phyloP scores from a whole-genome alignment of 2,888 invertebrate genomes.

The Himalopsyche japonica region DNA sequence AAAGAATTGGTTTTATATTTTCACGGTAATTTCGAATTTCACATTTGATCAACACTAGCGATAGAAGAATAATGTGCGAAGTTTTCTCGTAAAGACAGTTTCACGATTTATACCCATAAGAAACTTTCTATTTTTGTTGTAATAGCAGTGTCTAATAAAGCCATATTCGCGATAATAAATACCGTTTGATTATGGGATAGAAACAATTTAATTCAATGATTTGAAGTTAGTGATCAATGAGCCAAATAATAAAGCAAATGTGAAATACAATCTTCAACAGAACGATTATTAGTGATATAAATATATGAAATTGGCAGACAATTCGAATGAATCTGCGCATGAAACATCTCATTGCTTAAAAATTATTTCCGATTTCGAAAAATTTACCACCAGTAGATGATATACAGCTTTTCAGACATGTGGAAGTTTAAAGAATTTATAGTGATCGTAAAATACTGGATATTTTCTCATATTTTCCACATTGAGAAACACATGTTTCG shows the following conservation, averaged over 20 bases:
- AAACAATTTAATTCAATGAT: not conserved
- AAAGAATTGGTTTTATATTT: not conserved
- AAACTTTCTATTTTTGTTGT: not conserved
- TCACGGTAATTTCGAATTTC: not conserved
- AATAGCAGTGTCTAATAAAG: not conserved
- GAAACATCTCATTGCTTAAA: too few relatives aligned
- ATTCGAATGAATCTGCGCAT: too few relatives aligned
- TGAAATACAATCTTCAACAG: not conserved
- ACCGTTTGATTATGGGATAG: not conserved
- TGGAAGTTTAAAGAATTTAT: too few relatives aligned
- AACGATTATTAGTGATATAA: too few relatives aligned
- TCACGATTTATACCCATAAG: not conserved
- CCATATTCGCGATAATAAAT: not conserved
- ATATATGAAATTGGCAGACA: too few relatives aligned
- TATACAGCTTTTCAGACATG: too few relatives aligned
- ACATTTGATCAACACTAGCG: not conserved
- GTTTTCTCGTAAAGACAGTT: not conserved
- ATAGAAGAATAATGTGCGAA: not conserved
- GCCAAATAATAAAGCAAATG: not conserved
- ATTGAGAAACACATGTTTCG: too few relatives aligned
- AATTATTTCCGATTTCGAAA: too few relatives aligned
- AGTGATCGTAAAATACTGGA: too few relatives aligned
- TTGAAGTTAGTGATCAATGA: not conserved
- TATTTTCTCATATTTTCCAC: too few relatives aligned
- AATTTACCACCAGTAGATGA: too few relatives aligned